Evolutionary conservation across 2,113 vertebrate species (phyloP), one percentile per base, ranked within the genome.

Genomic region (Patagioenas fasciata): DNA sequence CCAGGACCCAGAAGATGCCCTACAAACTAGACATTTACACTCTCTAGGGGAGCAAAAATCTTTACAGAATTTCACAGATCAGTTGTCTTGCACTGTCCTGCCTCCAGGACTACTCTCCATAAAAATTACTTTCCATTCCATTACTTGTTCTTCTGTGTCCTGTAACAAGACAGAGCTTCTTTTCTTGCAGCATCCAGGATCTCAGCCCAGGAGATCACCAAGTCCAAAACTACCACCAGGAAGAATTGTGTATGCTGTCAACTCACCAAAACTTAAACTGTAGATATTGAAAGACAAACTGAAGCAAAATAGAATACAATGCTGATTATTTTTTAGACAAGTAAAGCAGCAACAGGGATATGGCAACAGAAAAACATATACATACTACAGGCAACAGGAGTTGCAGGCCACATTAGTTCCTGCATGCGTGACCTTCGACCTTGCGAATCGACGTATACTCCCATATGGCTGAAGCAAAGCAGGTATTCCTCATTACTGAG

Each of bases 391-490:
- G 99, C 99, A 15, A 99, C 97, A 26, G 99, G 99, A 67, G 98
- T 98, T 88, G 99, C 98, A 71, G 99, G 99, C 99, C 99, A 99
- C 99, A 99, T 99, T 95, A 99, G 98, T 97, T 99, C 99, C 98
- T 99, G 99, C 80, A 98, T 97, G 69, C 99, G 98, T 60, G 99
- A 98, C 91, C 99, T 98, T 66, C 99, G 98, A 32, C 99, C 99
- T 96, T 99, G 99, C 7, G 98, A 98, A 95, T 99, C 99, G 98
- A 99, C 99, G 88, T 99, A 99, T 95, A 99, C 82, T 88, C 99
- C 99, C 93, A 99, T 98, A 96, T 99, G 98, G 97, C 99, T 99
- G 98, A 99, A 99, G 98, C 99, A 99, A 85, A 99, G 99, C 98
- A 99, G 98, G 95, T 98, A 98, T 97, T 99, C 99, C 62, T 97